Conservation (phyloP, 2,888 invertebrate species). For the Harmothoe impar region DNA sequence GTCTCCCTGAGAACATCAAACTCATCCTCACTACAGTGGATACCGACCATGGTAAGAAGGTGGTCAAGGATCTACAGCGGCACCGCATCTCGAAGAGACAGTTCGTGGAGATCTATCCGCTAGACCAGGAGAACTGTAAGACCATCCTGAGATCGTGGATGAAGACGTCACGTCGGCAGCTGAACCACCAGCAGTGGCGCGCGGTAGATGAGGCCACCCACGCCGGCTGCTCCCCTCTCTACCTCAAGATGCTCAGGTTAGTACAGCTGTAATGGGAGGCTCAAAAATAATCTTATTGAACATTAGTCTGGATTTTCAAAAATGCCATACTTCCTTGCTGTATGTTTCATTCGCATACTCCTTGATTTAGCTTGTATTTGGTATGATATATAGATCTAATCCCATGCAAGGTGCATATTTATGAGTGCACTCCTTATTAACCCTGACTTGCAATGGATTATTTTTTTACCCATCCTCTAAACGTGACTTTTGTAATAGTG, state of each 20-base stretch:
- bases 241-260: constrained; percentile 4
- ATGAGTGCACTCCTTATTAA: too few relatives aligned
- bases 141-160: constrained; percentile 37
- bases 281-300: too few relatives aligned
- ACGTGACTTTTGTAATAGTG: too few relatives aligned
- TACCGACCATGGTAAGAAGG: constrained; percentile 50
- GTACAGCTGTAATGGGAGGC: too few relatives aligned
- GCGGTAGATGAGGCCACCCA: constrained; percentile 6
- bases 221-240: constrained; percentile 33
- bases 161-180: neutral
- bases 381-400: too few relatives aligned
- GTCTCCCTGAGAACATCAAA: constrained; percentile 49
- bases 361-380: too few relatives aligned
- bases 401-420: too few relatives aligned
- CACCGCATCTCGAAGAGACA: constrained; percentile 24
- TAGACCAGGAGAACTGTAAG: constrained; percentile 39
- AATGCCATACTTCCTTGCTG: too few relatives aligned
- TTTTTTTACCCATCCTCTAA: too few relatives aligned
- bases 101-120: constrained; percentile 43
- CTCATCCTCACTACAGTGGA: constrained; percentile 18
- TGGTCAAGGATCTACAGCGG: constrained; percentile 36
- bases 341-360: too few relatives aligned
- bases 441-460: too few relatives aligned
- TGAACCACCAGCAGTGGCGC: constrained; percentile 32
- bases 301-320: too few relatives aligned